A percentile compares a stretch with the other conserved stretches of the same genome.
Conservation (phyloP, 2,888 invertebrate species). For the Caenorhabditis uteleia region DNA sequence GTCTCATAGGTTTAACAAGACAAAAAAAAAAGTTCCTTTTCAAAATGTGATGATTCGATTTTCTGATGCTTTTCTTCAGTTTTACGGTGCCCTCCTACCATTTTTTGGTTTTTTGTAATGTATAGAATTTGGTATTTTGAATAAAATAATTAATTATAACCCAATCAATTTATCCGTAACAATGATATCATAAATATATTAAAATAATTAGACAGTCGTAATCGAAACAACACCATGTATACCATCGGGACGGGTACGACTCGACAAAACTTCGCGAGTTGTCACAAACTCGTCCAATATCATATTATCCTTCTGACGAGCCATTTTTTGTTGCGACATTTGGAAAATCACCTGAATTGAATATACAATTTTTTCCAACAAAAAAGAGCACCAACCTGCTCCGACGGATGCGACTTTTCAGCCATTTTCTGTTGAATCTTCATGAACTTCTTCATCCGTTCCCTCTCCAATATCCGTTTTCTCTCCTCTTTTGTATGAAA, state of each 20-base stretch:
- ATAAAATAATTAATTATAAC: not conserved
- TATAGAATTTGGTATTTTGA: not conserved
- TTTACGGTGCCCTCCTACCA: not conserved
- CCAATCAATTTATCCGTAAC: too few species aligned
- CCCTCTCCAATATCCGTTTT: conserved; percentile 79
- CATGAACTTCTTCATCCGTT: conserved; percentile 75
- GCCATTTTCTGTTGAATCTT: conserved; percentile 70
- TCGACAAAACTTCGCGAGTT: conserved; percentile 76
- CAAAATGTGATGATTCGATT: not conserved
- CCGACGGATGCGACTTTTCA: conserved; percentile 58
- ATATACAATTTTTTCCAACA: not conserved
- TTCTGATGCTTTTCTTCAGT: not conserved
- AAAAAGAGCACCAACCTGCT: conserved; percentile 24
- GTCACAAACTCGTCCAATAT: conserved; percentile 75
- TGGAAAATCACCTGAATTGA: conserved; percentile 70
- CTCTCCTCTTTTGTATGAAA: conserved; percentile 82
- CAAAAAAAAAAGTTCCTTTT: not conserved
- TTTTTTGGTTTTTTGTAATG: not conserved
- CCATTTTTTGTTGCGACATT: conserved; percentile 73
- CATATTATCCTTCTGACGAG: conserved; percentile 71
- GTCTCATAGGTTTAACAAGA: conserved; percentile 22
- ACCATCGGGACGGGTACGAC: conserved; percentile 72
- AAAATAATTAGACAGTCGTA: conserved; percentile 71
- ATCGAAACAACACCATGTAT: conserved; percentile 72
- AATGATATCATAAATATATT: too few species aligned